phyloP scores from a whole-genome alignment of 2,888 invertebrate genomes.

The Ornithoptera priamus region DNA sequence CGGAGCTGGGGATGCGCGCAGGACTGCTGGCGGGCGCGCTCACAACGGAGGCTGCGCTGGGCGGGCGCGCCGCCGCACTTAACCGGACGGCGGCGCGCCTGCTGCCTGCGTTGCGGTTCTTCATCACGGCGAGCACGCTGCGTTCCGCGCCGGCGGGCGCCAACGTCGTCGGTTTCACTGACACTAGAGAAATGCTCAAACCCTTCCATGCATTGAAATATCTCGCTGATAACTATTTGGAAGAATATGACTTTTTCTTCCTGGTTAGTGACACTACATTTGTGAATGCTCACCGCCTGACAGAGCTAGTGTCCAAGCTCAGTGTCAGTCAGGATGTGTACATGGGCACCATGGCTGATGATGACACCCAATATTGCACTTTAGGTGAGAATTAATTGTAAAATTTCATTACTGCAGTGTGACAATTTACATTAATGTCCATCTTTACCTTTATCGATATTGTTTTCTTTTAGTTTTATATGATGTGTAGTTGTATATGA shows the following conservation, averaged over 20 bases:
- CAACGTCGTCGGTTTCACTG: constrained; percentile 93
- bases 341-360: constrained; percentile 84
- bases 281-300: constrained; percentile 88
- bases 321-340: constrained; percentile 93
- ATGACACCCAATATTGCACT: constrained; percentile 83
- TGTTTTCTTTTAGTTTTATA: too few species aligned
- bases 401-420: too few species aligned
- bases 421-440: too few species aligned
- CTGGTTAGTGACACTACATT: constrained; percentile 91
- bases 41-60: constrained; percentile 86
- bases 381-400: constrained; percentile 74
- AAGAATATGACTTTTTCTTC: constrained; percentile 96
- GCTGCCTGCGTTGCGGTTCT: constrained; percentile 91
- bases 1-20: constrained; percentile 95
- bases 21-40: constrained; percentile 92
- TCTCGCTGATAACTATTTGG: constrained; percentile 91
- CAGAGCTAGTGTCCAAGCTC: constrained; percentile 85
- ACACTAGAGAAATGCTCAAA: constrained; percentile 85
- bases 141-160: constrained; percentile 63
- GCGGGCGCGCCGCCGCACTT: constrained; percentile 89
- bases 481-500: too few species aligned
- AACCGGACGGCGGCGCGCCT: constrained; percentile 93
- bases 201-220: constrained; percentile 95
- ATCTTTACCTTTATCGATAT: too few species aligned
- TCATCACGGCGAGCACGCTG: constrained; percentile 81